phyloP scores from a whole-genome alignment of 2,113 vertebrate species.

The Urocolius indicus region DNA sequence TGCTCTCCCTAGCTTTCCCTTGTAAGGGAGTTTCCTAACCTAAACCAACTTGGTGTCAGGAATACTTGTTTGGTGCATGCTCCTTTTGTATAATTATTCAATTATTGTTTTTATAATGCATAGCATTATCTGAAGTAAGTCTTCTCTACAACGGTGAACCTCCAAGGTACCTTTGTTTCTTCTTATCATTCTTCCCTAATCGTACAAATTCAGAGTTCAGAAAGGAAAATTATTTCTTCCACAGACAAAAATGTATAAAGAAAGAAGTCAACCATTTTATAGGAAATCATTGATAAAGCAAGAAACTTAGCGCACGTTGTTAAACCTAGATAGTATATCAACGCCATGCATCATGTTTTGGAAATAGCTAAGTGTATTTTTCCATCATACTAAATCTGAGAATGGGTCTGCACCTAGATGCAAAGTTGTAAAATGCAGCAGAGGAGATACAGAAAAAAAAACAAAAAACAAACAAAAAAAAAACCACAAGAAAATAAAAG shows the following conservation, averaged over 20 bases:
- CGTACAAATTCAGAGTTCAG: not conserved
- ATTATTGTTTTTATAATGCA: not conserved
- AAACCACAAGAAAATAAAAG: not conserved
- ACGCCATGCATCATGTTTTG: not conserved
- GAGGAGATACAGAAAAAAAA: not conserved
- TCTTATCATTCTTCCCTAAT: not conserved
- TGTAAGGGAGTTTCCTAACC: not conserved
- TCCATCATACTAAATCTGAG: not conserved
- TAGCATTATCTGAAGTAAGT: not conserved
- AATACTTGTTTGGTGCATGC: not conserved
- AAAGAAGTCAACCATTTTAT: not conserved
- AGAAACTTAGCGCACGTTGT: not conserved
- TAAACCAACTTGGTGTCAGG: not conserved
- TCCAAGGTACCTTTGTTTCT: not conserved
- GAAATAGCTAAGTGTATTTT: not conserved
- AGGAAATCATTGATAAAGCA: not conserved
- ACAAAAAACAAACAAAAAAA: not conserved
- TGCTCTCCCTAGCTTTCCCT: not conserved
- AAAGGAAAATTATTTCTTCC: not conserved
- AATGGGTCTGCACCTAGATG: not conserved
- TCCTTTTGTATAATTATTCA: slow-evolving; percentile 3
- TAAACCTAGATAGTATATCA: not conserved
- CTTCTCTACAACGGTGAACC: not conserved
- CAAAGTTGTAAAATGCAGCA: not conserved
- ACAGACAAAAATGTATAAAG: not conserved